A percentile compares a stretch with the other conserved stretches of the same genome.
Conservation (phyloP, 2,888 invertebrate genomes). For the Poecilobothrus nobilitatus region DNA sequence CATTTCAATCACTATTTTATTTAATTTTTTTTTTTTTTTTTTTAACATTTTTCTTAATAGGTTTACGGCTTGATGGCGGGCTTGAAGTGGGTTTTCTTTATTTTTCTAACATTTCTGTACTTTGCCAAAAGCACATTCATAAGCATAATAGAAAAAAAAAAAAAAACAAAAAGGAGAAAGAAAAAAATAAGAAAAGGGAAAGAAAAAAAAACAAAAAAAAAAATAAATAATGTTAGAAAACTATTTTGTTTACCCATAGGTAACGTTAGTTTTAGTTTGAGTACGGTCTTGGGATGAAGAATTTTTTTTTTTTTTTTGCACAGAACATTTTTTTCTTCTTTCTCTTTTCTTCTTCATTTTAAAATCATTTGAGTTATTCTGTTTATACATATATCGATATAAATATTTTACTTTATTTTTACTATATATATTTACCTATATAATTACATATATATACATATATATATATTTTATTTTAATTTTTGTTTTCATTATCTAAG, state of each 20-base stretch:
- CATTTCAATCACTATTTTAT: not conserved
- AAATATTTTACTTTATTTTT: too few relatives aligned
- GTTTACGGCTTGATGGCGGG: not conserved
- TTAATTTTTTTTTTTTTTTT: not conserved
- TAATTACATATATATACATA: too few relatives aligned
- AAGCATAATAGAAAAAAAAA: too few relatives aligned
- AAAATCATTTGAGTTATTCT: too few relatives aligned
- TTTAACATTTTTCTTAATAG: not conserved
- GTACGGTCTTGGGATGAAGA: too few relatives aligned
- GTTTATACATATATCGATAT: too few relatives aligned
- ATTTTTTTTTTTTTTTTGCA: not conserved
- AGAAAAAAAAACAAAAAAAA: not conserved
- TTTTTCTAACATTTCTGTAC: not conserved
- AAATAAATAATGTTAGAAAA: not conserved
- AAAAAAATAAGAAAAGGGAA: not conserved
- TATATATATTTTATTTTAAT: too few relatives aligned
- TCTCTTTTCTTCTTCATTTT: not conserved
- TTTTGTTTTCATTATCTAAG: not conserved
- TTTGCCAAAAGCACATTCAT: too few relatives aligned
- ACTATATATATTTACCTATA: too few relatives aligned
- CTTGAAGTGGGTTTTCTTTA: not conserved
- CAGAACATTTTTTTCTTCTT: not conserved
- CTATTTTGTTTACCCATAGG: not conserved
- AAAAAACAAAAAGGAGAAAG: not conserved
- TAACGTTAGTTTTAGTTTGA: not conserved